Evolutionary conservation across 2,888 invertebrate species (phyloP).

Genomic region (Drosophila dives): DNA sequence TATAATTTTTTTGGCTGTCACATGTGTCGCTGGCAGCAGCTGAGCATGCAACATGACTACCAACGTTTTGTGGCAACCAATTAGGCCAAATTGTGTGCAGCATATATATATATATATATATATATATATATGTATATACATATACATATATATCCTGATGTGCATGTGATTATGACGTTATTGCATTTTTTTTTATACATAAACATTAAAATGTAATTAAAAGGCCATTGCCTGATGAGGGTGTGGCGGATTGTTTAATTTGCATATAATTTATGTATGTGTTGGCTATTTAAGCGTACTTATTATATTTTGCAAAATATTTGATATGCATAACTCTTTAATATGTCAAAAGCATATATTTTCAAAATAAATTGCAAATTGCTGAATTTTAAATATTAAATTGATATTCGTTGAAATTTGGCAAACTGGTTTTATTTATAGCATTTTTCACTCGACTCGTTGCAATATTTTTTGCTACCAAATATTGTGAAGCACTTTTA

Average conservation of each 20-base stretch:
- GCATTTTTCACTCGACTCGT: background rate
- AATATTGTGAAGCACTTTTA: background rate
- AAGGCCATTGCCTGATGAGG: slow-evolving; percentile 40
- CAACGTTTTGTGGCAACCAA: slow-evolving; percentile 63
- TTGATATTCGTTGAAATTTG: background rate
- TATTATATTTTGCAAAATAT: background rate
- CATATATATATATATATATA: slow-evolving; percentile 10
- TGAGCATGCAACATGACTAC: slow-evolving; percentile 32
- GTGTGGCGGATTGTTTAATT: background rate
- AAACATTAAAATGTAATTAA: slow-evolving; percentile 74
- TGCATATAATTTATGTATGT: background rate
- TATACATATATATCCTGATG: background rate
- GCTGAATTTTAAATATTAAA: background rate
- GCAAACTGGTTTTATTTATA: background rate
- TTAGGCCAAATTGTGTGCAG: slow-evolving; percentile 65
- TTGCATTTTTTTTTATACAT: slow-evolving; percentile 32
- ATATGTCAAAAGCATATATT: background rate
- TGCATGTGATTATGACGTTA: slow-evolving; percentile 44
- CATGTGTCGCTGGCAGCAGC: slow-evolving; percentile 50
- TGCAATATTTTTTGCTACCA: background rate
- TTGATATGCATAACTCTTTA: background rate
- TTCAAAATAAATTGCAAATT: background rate
- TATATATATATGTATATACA: slow-evolving; percentile 6
- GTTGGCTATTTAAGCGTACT: background rate
- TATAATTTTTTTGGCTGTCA: slow-evolving; percentile 43